phyloP scores from a whole-genome alignment of 2,113 vertebrate genomes.

The Scartelaos histophorus region DNA sequence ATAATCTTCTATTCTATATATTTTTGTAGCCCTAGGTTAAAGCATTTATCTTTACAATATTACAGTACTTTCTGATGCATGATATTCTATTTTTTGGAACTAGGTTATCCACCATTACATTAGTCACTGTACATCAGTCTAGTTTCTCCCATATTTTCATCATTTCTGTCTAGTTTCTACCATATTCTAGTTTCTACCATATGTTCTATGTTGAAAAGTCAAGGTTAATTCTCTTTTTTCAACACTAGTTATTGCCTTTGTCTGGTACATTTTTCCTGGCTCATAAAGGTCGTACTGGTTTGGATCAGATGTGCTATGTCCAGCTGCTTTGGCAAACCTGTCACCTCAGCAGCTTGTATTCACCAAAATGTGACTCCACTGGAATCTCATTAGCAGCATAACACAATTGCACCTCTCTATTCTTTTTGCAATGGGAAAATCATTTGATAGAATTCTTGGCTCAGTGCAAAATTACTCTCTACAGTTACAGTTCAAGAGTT shows the following conservation, averaged over 20 bases:
- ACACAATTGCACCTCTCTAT: constrained; percentile 2
- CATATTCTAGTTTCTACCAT: neutral
- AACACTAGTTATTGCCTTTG: neutral
- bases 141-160: too few relatives aligned
- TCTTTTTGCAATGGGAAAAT: neutral
- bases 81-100: too few relatives aligned
- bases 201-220: neutral
- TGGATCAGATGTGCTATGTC: neutral
- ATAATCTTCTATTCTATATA: too few relatives aligned
- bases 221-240: neutral
- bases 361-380: neutral
- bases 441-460: neutral
- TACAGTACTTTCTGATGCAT: too few relatives aligned
- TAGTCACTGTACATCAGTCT: too few relatives aligned
- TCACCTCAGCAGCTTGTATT: constrained; percentile 11
- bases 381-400: neutral
- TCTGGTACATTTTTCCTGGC: neutral
- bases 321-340: constrained; percentile 5
- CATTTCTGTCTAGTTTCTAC: too few relatives aligned
- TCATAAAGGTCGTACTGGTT: neutral
- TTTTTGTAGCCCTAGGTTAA: too few relatives aligned
- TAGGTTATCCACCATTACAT: too few relatives aligned
- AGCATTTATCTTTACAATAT: too few relatives aligned
- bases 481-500: neutral
- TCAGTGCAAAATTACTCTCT: neutral